A percentile compares a stretch with the other conserved stretches of the same genome.
These are phyloP conservation scores for Baronia brevicornis DNA, from an alignment of 2,888 invertebrate species.

Conservation along the genomic window DNA sequence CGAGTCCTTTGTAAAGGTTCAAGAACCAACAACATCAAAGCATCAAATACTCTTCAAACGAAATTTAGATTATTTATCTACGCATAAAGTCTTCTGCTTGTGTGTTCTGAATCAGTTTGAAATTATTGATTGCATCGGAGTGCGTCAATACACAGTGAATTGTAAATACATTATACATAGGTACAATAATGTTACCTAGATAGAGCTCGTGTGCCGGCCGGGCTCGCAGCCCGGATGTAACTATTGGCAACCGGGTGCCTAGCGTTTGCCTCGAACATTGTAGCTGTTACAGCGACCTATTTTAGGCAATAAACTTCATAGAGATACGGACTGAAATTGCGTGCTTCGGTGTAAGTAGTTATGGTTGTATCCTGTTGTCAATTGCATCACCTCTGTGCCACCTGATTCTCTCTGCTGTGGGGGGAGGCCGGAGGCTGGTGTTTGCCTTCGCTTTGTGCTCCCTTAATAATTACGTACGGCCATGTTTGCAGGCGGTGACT, in stretches of 20 bases:
- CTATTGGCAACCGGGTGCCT: conserved; percentile 35
- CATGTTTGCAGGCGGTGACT: conserved; percentile 27
- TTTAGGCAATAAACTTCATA: conserved; percentile 21
- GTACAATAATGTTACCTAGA: conserved; percentile 18
- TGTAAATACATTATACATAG: conserved; percentile 22
- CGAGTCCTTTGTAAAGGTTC: too few species aligned
- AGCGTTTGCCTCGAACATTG: conserved; percentile 9
- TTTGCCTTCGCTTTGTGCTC: conserved; percentile 31
- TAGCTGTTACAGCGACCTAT: conserved; percentile 16
- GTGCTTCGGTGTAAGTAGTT: conserved; percentile 19
- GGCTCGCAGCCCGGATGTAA: conserved; percentile 35
- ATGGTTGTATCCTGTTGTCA: conserved; percentile 28
- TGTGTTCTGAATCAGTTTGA: conserved; percentile 9
- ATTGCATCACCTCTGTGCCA: conserved; percentile 34
- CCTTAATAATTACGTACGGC: conserved; percentile 32
- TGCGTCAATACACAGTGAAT: conserved; percentile 22
- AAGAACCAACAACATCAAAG: too few species aligned
- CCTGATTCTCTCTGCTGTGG: conserved; percentile 34
- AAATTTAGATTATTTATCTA: conserved; percentile 3
- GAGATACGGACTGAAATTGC: conserved; percentile 24
- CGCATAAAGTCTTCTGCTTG: conserved; percentile 4
- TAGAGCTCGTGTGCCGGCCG: conserved; percentile 27
- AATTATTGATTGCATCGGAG: conserved; percentile 20
- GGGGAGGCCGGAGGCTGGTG: conserved; percentile 27
- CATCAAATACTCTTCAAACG: too few species aligned